Percentiles rank a stretch among this genome's conserved stretches.
These are phyloP conservation scores for Scomber colias DNA, from an alignment of 2,113 vertebrate species.

Conservation along the genomic window DNA sequence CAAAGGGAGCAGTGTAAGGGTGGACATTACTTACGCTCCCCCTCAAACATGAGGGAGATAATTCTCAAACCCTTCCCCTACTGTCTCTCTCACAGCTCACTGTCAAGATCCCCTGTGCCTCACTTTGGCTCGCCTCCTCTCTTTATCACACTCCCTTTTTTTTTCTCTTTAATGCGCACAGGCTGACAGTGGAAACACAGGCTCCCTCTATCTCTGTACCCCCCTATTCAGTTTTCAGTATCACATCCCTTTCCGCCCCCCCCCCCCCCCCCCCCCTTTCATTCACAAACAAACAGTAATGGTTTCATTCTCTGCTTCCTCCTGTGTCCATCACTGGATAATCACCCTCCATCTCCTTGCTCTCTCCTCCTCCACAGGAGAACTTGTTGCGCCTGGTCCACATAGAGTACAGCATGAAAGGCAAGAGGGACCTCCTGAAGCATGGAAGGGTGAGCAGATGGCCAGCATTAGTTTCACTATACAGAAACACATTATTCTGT, in stretches of 20 bases:
- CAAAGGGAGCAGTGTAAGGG: slow-evolving; percentile 78
- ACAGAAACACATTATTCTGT: slow-evolving; percentile 3
- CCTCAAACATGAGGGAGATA: slow-evolving; percentile 56
- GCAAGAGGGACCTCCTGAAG: slow-evolving; percentile 91
- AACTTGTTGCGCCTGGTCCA: slow-evolving; percentile 96
- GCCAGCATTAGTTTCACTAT: slow-evolving; percentile 28
- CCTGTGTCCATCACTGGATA: slow-evolving; percentile 45
- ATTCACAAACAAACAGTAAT: slow-evolving; percentile 69
- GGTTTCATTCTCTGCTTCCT: slow-evolving; percentile 58
- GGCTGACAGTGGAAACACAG: slow-evolving; percentile 62
- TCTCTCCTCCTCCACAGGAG: slow-evolving; percentile 85
- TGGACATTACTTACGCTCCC: slow-evolving; percentile 38
- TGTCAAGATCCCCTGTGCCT: slow-evolving; percentile 48
- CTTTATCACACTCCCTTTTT: slow-evolving; percentile 55
- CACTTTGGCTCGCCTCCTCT: slow-evolving; percentile 47
- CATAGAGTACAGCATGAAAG: slow-evolving; percentile 94
- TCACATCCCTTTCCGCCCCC: slow-evolving; percentile 65
- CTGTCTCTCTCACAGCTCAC: slow-evolving; percentile 19
- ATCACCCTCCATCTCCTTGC: slow-evolving; percentile 47
- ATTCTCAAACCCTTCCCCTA: slow-evolving; percentile 46
- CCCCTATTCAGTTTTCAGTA: slow-evolving; percentile 66
- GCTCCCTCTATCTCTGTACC: slow-evolving; percentile 64
- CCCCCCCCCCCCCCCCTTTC: slow-evolving; percentile 65
- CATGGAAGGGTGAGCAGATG: slow-evolving; percentile 93
- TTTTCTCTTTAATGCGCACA: slow-evolving; percentile 33